Evolutionary conservation across 35 echinoderm and acorn worm genomes (phyloP).

Genomic region (Heliocidaris tuberculata): DNA sequence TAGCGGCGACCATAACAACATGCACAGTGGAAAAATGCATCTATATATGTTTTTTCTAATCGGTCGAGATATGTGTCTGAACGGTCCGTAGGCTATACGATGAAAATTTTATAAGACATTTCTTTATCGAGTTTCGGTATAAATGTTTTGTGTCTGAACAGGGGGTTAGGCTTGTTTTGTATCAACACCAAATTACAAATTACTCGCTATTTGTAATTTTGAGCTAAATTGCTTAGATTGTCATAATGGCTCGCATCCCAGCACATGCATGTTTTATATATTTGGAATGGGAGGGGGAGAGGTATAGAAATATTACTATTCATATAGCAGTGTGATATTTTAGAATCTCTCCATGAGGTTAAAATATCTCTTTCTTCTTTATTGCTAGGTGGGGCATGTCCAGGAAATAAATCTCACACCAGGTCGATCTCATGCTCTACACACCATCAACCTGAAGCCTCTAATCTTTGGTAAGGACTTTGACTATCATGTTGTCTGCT

Average conservation of each 20-base stretch:
- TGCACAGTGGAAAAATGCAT: no score
- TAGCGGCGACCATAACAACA: no score
- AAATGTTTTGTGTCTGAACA: no score
- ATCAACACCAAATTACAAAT: not conserved
- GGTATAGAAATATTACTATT: not conserved
- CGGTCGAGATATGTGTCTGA: no score
- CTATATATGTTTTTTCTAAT: no score
- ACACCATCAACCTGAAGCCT: conserved; percentile 77
- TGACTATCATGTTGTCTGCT: not conserved
- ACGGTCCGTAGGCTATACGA: no score
- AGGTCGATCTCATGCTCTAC: conserved; percentile 38
- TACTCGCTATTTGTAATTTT: not conserved
- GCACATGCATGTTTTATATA: not conserved
- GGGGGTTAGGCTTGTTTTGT: no score
- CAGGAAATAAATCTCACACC: conserved; percentile 55
- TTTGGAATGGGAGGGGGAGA: not conserved
- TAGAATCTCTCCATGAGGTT: not conserved
- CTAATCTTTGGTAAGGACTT: conserved; percentile 76
- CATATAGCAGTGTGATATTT: not conserved
- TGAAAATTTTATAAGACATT: no score
- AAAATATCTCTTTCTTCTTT: not conserved
- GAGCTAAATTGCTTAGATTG: not conserved
- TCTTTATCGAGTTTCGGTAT: no score
- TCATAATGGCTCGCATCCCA: no score
- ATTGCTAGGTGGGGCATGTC: conserved; percentile 54